Evolutionary conservation across 2,113 vertebrate species (phyloP).

Genomic region (Butorides virescens): DNA sequence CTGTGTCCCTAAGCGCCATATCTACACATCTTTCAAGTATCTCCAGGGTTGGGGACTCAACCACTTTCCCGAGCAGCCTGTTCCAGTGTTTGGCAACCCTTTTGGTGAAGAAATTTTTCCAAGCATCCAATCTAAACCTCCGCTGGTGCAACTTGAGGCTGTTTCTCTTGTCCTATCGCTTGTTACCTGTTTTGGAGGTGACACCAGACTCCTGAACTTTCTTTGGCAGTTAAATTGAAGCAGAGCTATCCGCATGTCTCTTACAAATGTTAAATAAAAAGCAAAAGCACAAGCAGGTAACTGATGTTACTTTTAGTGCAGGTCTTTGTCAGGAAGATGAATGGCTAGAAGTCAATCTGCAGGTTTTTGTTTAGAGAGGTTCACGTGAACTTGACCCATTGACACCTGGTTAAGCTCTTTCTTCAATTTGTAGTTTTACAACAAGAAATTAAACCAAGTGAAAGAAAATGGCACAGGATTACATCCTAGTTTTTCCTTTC

Average conservation of each 20-base stretch:
- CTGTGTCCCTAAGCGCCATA: neutral
- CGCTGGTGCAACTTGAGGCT: neutral
- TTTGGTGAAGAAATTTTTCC: neutral
- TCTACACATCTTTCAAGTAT: neutral
- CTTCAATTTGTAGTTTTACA: neutral
- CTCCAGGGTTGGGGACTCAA: neutral
- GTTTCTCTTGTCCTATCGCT: neutral
- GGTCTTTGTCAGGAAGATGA: neutral
- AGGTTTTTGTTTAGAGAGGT: neutral
- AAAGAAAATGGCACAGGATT: neutral
- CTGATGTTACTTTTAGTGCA: neutral
- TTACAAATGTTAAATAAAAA: neutral
- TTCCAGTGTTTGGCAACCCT: neutral
- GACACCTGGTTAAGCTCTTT: neutral
- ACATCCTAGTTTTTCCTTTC: neutral
- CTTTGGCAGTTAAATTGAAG: neutral
- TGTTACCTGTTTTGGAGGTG: neutral
- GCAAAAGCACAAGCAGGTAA: neutral
- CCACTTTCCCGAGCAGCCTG: neutral
- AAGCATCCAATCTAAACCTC: neutral
- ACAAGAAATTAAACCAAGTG: neutral
- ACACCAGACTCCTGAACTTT: neutral
- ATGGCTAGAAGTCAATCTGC: neutral
- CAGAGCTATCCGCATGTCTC: neutral
- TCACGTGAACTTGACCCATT: neutral